Evolutionary conservation across 2,888 invertebrate species (phyloP).

Genomic region (Chrysodeixis includens): DNA sequence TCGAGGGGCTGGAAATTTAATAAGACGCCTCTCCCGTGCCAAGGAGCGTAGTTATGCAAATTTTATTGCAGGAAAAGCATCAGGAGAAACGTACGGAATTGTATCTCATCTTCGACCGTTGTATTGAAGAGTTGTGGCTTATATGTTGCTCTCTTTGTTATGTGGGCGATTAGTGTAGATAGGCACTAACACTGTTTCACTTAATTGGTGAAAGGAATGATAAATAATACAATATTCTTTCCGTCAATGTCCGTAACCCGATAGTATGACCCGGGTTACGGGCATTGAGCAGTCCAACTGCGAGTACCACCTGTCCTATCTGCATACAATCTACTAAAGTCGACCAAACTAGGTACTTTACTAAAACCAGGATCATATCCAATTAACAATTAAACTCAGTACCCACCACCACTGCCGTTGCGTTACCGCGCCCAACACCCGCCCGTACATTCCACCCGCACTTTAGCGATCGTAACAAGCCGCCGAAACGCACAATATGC

Average conservation of each 20-base stretch:
- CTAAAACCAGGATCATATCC: too few species aligned
- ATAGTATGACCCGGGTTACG: too few species aligned
- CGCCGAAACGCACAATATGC: constrained; percentile 86
- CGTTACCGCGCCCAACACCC: constrained; percentile 46
- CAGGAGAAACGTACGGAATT: constrained; percentile 68
- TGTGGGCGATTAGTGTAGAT: too few species aligned
- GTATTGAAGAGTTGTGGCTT: neutral
- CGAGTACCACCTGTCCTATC: too few species aligned
- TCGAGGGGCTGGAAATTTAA: constrained; percentile 87
- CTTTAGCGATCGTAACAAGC: constrained; percentile 75
- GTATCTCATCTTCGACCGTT: constrained; percentile 32
- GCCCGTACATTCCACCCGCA: constrained; percentile 62
- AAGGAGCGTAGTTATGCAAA: constrained; percentile 88
- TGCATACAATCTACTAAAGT: too few species aligned
- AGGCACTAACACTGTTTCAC: too few species aligned
- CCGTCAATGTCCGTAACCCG: too few species aligned
- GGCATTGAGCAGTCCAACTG: too few species aligned
- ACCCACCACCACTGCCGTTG: neutral
- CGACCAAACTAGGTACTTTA: neutral
- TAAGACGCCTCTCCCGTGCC: constrained; percentile 84
- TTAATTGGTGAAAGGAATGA: too few species aligned
- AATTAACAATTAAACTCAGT: neutral
- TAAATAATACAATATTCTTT: too few species aligned
- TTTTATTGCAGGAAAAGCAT: constrained; percentile 87
- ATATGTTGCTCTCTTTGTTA: too few species aligned